Evolutionary conservation across 2,113 vertebrate species (phyloP).

Genomic region (Protobothrops mucrosquamatus): DNA sequence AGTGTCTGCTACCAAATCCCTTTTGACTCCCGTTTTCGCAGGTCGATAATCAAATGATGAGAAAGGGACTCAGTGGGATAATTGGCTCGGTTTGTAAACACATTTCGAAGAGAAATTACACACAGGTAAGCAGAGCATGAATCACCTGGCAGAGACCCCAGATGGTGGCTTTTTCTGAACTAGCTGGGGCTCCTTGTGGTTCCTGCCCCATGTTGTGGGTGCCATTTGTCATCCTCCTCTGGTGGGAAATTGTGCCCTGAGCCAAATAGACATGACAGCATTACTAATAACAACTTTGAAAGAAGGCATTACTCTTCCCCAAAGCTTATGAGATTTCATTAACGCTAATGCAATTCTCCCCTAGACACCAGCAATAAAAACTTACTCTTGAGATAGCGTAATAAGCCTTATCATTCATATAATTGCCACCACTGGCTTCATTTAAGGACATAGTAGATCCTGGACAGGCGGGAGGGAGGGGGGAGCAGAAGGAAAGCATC

Average conservation of each 20-base stretch:
- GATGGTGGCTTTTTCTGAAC: not conserved
- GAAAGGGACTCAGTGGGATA: not conserved
- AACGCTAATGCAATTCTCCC: constrained; percentile 26
- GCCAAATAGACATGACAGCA: constrained; percentile 7
- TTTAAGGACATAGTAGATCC: constrained; percentile 1
- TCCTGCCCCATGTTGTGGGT: not conserved
- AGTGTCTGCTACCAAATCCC: not conserved
- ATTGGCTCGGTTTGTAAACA: not conserved
- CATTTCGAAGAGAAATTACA: not conserved
- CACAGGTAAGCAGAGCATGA: not conserved
- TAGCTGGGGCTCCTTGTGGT: not conserved
- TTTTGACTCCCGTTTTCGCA: not conserved
- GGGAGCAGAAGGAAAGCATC: not conserved
- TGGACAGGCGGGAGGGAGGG: not conserved
- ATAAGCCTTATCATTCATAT: not conserved
- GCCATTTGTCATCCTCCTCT: not conserved
- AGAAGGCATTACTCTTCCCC: constrained; percentile 11
- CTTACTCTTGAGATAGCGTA: not conserved
- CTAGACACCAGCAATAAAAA: constrained; percentile 18
- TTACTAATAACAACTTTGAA: constrained; percentile 10
- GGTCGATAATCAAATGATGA: not conserved
- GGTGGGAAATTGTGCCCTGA: not conserved
- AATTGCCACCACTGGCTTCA: constrained; percentile 6
- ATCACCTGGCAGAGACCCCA: not conserved
- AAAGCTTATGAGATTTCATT: constrained; percentile 28